Evolutionary conservation across 2,888 invertebrate genomes (phyloP), one percentile per base, ranked within the genome.

Genomic region (Caenorhabditis becei): DNA sequence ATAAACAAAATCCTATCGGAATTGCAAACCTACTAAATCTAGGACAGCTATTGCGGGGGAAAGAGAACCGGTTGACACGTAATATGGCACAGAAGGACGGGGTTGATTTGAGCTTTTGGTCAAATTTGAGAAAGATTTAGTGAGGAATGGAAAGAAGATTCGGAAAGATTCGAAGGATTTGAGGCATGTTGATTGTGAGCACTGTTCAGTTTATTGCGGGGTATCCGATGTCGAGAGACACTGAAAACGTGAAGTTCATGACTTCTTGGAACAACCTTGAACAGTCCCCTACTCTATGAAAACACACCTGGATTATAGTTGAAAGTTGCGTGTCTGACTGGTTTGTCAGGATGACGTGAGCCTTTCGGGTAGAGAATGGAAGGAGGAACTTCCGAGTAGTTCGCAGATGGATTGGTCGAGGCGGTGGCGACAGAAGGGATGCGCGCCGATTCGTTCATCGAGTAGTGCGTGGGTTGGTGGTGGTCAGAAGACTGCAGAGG

Each of bases 401-500:
- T 72, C 24, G 32, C 32, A 7, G 32, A 7, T 32, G 53, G 56
- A 62, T 62, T 61, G 18, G 49, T 65, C 14, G 71, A 54, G 41
- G 53, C 74, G 47, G 66, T 54, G 11, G 77, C 62, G 26, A 75
- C 59, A n/a, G 67, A 83, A 23, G 26, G 59, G 41, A 66, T 62
- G 16, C 49, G 59, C 10, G 47, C 18, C 18, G 53, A 41, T 37
- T 56, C 66, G 20, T 81, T 54, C 58, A 58, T 71, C 18, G 69
- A 32, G 24, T 67, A 37, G 24, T 66, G 59, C 2, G 32, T 23
- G 35, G 44, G 59, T 10, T 41, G 41, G 16, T 41, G 41, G 41
- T 59, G 35, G 23, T 74, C 74, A 26, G 77, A 78, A 7, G 69
- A 44, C 86, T 92, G 91, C 16, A 93, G 91, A 3, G 91, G 91